phyloP scores from a whole-genome alignment of 2,797 vertebrate genomes.

The Gallinago solitaria region DNA sequence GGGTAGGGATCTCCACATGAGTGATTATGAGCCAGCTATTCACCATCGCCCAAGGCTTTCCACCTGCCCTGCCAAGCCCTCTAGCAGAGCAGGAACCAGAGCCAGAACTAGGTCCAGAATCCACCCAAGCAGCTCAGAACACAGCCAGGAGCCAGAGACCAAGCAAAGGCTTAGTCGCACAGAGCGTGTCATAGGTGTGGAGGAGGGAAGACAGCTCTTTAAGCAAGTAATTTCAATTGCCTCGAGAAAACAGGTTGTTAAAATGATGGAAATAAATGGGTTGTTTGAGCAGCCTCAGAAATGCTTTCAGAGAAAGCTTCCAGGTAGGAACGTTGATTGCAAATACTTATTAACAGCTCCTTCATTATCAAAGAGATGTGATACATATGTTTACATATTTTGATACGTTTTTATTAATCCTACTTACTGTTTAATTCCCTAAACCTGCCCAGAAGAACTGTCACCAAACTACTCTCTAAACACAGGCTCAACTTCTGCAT shows the following conservation, averaged over 20 bases:
- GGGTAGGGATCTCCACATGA: background rate
- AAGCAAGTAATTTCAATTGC: slow-evolving; percentile 30
- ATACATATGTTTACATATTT: slow-evolving; percentile 49
- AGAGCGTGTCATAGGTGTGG: background rate
- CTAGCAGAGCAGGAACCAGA: background rate
- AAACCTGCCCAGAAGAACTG: background rate
- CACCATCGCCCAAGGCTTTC: background rate
- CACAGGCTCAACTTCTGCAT: background rate
- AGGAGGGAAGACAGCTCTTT: slow-evolving; percentile 9
- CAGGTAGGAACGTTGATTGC: slow-evolving; percentile 34
- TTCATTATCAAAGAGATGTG: slow-evolving; percentile 15
- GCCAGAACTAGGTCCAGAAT: background rate
- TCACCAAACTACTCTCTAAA: slow-evolving; percentile 8
- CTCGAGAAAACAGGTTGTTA: slow-evolving; percentile 45
- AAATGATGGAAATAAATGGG: slow-evolving; percentile 50
- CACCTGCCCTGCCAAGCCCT: background rate
- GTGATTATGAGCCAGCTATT: background rate
- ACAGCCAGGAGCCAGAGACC: background rate
- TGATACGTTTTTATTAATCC: slow-evolving; percentile 16
- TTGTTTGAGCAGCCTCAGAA: slow-evolving; percentile 21
- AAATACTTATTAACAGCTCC: slow-evolving; percentile 47
- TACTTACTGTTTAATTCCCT: background rate
- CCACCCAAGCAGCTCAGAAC: background rate
- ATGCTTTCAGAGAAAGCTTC: slow-evolving; percentile 20
- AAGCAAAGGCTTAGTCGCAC: background rate